These are phyloP conservation scores for Caerostris extrusa DNA, from an alignment of 1,140 invertebrate species.

Conservation along the genomic window DNA sequence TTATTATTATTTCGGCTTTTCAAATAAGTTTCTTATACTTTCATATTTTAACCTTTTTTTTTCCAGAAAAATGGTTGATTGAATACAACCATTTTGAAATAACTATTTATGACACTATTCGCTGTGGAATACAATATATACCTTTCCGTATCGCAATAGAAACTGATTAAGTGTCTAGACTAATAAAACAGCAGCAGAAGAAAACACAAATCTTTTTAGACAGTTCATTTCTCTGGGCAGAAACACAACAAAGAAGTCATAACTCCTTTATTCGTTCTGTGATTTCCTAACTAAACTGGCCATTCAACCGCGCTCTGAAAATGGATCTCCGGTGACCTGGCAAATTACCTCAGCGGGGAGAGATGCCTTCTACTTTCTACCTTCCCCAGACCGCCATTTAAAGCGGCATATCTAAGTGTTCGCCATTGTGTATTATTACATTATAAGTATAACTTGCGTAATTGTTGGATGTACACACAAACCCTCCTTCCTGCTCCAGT, in stretches of 20 bases:
- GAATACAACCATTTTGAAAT: too few species aligned
- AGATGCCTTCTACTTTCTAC: neutral
- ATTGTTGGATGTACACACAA: slow-evolving; percentile 32
- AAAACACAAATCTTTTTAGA: neutral
- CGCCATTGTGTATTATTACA: slow-evolving; percentile 46
- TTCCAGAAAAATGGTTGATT: too few species aligned
- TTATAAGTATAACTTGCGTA: slow-evolving; percentile 9
- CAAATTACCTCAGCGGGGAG: slow-evolving; percentile 26
- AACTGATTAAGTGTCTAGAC: neutral
- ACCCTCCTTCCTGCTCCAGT: neutral
- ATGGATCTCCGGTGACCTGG: neutral
- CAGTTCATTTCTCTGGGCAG: neutral
- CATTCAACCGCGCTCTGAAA: slow-evolving; percentile 8
- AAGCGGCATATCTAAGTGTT: slow-evolving; percentile 56
- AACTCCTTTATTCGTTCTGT: slow-evolving; percentile 12
- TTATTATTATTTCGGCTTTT: too few species aligned
- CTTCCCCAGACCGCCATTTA: slow-evolving; percentile 13
- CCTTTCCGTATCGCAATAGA: neutral
- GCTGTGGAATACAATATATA: too few species aligned
- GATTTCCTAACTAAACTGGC: slow-evolving; percentile 45
- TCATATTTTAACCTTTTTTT: too few species aligned
- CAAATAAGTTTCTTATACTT: too few species aligned
- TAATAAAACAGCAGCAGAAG: neutral
- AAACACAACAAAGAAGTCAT: neutral
- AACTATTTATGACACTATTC: too few species aligned